These are phyloP conservation scores for Digitonthophagus gazella DNA, from an alignment of 2,888 invertebrate genomes.

Conservation along the genomic window DNA sequence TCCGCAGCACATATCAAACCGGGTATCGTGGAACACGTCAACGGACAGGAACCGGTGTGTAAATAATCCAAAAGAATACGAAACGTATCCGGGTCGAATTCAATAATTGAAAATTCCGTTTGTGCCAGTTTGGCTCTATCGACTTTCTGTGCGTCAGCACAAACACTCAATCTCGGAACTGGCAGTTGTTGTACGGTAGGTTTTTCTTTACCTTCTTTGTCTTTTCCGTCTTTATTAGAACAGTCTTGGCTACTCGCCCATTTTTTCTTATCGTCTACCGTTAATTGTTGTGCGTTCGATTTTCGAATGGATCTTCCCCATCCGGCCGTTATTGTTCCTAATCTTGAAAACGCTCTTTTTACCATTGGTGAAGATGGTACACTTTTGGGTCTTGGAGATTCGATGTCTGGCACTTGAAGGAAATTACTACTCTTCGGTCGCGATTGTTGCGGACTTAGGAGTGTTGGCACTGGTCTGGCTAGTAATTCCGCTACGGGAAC, in stretches of 20 bases:
- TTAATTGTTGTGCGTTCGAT: constrained; percentile 76
- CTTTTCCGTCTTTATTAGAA: constrained; percentile 80
- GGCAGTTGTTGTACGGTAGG: constrained; percentile 70
- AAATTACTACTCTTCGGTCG: constrained; percentile 89
- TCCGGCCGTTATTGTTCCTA: constrained; percentile 86
- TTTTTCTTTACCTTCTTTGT: constrained; percentile 77
- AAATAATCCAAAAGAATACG: constrained; percentile 86
- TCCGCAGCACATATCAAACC: constrained; percentile 92
- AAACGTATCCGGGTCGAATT: constrained; percentile 93
- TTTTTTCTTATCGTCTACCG: constrained; percentile 89
- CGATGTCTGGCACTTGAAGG: constrained; percentile 87
- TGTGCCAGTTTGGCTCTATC: constrained; percentile 89
- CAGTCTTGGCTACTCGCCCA: constrained; percentile 85
- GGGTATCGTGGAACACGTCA: constrained; percentile 89
- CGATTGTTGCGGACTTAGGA: constrained; percentile 82
- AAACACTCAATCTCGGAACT: constrained; percentile 85
- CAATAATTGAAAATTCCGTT: constrained; percentile 93
- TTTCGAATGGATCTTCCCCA: constrained; percentile 88
- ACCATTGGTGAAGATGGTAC: constrained; percentile 94
- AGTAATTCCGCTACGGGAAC: constrained; percentile 88
- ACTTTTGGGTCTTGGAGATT: constrained; percentile 86
- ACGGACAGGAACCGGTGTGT: constrained; percentile 88
- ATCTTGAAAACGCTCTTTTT: constrained; percentile 84
- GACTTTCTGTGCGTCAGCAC: constrained; percentile 92
- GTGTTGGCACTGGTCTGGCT: constrained; percentile 80